Conservation (phyloP, 2,113 vertebrate species). For the human (Homo sapiens) region GRCh38 chr3:23518001-23518500, state of each 20-base stretch:
- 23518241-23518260: background rate
- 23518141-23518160: background rate
- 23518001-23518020: background rate
- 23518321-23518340: background rate
- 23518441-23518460: background rate
- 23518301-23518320: background rate
- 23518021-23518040: background rate
- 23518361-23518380: background rate
- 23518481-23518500: background rate
- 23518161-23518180: background rate
- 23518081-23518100: background rate
- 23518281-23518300: background rate
- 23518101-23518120: background rate
- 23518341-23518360: background rate
- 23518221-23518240: background rate
- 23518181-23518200: background rate
- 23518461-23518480: background rate
- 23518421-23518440: background rate
- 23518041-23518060: background rate
- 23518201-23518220: background rate
- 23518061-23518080: background rate
- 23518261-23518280: background rate
- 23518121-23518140: background rate
- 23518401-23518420: background rate
- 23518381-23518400: background rate